phyloP scores from a whole-genome alignment of 2,113 vertebrate genomes.

The Paramisgurnus dabryanus region DNA sequence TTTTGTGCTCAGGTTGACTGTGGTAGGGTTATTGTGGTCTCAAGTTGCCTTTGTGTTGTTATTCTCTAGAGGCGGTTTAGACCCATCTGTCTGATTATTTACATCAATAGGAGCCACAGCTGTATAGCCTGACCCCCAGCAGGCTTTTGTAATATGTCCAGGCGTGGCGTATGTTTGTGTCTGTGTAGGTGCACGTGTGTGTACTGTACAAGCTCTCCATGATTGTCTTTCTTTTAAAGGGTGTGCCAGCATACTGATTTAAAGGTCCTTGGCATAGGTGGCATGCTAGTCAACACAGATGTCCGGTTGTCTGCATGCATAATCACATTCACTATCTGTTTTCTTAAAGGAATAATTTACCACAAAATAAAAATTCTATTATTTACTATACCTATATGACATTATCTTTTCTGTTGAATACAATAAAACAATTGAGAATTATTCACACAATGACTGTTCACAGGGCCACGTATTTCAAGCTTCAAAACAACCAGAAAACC shows the following conservation, averaged over 20 bases:
- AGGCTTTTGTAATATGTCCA: conserved; percentile 39
- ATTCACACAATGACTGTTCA: no score
- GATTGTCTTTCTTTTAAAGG: background rate
- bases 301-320: background rate
- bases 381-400: no score
- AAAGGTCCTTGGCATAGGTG: background rate
- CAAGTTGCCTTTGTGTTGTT: conserved; percentile 29
- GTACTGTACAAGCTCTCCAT: background rate
- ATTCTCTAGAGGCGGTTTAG: conserved; percentile 35
- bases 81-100: conserved; percentile 52
- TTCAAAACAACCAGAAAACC: no score
- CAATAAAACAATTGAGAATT: no score
- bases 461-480: no score
- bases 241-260: background rate
- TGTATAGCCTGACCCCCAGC: conserved; percentile 37
- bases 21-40: conserved; percentile 38
- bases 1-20: conserved; percentile 7
- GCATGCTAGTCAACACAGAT: background rate
- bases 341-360: background rate
- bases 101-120: conserved; percentile 50
- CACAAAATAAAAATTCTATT: no score
- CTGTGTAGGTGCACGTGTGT: conserved; percentile 4
- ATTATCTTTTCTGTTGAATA: no score
- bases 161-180: conserved; percentile 1
- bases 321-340: background rate